Evolutionary conservation across 2,797 vertebrate species (phyloP), one percentile per base, ranked within the genome.

Genomic region (Clarias fuscus): DNA sequence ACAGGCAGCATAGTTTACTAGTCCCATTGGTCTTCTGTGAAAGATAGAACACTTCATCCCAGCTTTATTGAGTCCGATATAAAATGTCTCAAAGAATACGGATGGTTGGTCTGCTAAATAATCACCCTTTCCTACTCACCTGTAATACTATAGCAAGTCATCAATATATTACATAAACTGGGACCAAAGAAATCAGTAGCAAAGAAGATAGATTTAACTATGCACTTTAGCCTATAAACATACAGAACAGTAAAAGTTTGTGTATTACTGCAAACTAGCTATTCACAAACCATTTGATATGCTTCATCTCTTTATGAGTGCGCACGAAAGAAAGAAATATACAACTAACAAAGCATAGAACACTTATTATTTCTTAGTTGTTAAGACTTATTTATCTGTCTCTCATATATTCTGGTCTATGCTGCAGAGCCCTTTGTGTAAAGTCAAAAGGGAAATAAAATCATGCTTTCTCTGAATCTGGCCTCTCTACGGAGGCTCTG

Each of bases 51-150:
- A 80, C 71, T 77, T 84, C 78, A 75, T 61, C 68, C 11, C 48
- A 67, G 83, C 83, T 90, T 90, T 90, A 88, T 87, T 90, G 83
- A 75, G 62, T 62, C 37, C 59, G 59, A 48, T 85, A 89, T 83
- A 27, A 43, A 87, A 82, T 82, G 76, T 75, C 86, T 87, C 78
- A 77, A 67, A 73, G 48, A 87, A 76, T 68, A 87, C 30, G 40
- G 70, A 85, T 76, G n/a, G 82, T 33, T 56, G 20, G 30, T 58
- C 72, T 72, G 61, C 68, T 84, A 87, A 71, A 70, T 61, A 70
- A 70, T n/a, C 68, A 43, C 58, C 14, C 24, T 48, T 77, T 30
- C 53, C 18, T 61, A 59, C 85, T 77, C 48, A 83, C 5, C 72
- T 83, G 61, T 83, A 67, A 77, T 77, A 78, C 64, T 8, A 20